These are phyloP conservation scores for Gorsachius magnificus DNA, from an alignment of 2,797 vertebrate species.

Conservation along the genomic window DNA sequence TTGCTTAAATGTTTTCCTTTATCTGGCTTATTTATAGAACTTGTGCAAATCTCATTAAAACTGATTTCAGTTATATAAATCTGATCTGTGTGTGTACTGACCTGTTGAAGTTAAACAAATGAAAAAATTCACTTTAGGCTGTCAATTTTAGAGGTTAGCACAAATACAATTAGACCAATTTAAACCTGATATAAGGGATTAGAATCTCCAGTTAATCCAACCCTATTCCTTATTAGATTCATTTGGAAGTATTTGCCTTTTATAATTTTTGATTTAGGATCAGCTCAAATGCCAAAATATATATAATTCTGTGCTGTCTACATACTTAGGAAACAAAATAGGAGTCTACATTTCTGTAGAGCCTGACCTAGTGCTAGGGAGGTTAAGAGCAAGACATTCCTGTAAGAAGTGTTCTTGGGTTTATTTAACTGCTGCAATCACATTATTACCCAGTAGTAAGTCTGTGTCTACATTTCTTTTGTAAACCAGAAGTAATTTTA, in stretches of 20 bases:
- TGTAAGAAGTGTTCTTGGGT: background rate
- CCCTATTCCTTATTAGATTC: background rate
- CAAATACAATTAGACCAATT: background rate
- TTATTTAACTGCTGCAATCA: background rate
- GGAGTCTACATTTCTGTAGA: background rate
- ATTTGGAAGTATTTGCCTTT: background rate
- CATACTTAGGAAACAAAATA: background rate
- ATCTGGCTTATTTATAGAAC: background rate
- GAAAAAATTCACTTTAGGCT: background rate
- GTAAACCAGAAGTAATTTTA: background rate
- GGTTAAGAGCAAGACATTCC: background rate
- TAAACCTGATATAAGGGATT: fast-evolving
- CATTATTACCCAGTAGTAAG: background rate
- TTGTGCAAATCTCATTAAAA: background rate
- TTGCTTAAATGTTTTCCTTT: background rate
- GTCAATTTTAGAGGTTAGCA: background rate
- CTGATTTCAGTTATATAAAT: background rate
- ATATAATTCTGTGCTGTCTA: background rate
- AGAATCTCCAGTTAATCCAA: background rate
- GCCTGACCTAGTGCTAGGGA: background rate
- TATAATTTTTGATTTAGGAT: background rate
- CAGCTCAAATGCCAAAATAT: background rate
- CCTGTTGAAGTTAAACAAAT: background rate
- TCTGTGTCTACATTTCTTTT: background rate
- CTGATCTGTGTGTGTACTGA: background rate